Evolutionary conservation across 92 coral and sea anemone species (phyloP), one percentile per base, ranked within the genome.

Genomic region (Zoanthus solanderi): DNA sequence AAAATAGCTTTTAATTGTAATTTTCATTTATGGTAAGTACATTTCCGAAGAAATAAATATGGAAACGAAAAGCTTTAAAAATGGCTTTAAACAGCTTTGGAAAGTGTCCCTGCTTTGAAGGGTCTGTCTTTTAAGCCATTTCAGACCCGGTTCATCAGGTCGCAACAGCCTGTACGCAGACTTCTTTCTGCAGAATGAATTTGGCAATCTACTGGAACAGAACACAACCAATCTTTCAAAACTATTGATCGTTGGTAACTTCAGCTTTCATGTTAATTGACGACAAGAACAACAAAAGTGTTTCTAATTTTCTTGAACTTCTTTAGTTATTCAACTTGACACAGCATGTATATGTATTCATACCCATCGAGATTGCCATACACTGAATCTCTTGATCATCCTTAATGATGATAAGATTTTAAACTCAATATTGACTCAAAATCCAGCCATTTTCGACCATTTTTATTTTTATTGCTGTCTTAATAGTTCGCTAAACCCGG

Each of bases 221-320:
- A 28, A 28, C 3, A 6, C 46, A 71, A 71, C 75, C 2, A 46
- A 71, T 29, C 46, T 71, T 71, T 71, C 75, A 29, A 29, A 71
- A 29, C 75, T 71, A 71, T 29, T 71, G 47, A 28, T 71, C 75
- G 75, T 28, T 0, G 75, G 75, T 29, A 46, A 71, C 46, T 71
- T 71, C 46, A 71, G 8, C 46, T 75, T 75, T 47, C 47, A 71
- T 29, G 48, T 23, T 23, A 23, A 23, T 32, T 71, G n/a, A 31
- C n/a, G 76, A 71, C 47, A 32, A 71, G 76, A 71, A 71, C 50
- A 71, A 71, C 76, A 71, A 31, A n/a, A 32, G 76, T 71, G 76
- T 50, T 32, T 32, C 17, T 32, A n/a, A 71, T 71, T 71, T 71
- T 71, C 76, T 71, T 31, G 76, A 71, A 71, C 76, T 71, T 32